These are phyloP conservation scores for Temnothorax rugatulus DNA, from an alignment of 2,888 invertebrate genomes.

Conservation along the genomic window DNA sequence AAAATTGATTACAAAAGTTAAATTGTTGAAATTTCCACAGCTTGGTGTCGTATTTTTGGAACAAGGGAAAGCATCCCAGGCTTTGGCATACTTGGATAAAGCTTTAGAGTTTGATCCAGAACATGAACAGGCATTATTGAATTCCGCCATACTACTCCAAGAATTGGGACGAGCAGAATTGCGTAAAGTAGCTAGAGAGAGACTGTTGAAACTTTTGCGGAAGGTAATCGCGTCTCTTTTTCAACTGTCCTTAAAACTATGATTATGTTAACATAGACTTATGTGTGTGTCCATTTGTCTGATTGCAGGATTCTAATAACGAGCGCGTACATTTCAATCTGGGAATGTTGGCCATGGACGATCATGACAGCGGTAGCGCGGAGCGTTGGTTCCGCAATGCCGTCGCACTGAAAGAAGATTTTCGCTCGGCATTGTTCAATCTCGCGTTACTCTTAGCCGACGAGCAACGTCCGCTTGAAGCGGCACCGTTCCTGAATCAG, in stretches of 20 bases:
- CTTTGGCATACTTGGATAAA: constrained; percentile 96
- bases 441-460: constrained; percentile 96
- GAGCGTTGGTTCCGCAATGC: constrained; percentile 97
- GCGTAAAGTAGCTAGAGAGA: constrained; percentile 92
- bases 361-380: constrained; percentile 94
- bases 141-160: constrained; percentile 97
- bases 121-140: constrained; percentile 97
- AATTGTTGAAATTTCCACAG: constrained; percentile 86
- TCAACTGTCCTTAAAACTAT: neutral
- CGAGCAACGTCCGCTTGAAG: constrained; percentile 94
- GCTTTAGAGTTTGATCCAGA: constrained; percentile 97
- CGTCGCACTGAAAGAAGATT: constrained; percentile 95
- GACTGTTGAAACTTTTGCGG: constrained; percentile 93
- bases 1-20: neutral
- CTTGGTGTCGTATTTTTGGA: constrained; percentile 97
- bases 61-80: constrained; percentile 96
- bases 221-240: constrained; percentile 86
- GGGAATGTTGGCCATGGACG: constrained; percentile 99
- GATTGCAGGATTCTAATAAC: constrained; percentile 90
- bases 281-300: neutral
- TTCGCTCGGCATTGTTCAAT: constrained; percentile 97
- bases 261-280: neutral
- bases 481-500: constrained; percentile 96
- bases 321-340: constrained; percentile 98
- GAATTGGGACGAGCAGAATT: constrained; percentile 94